Percentiles rank a stretch among this genome's conserved stretches.
Evolutionary conservation across 1,140 invertebrate species (phyloP).

Genomic region (Heliothis subflexa): DNA sequence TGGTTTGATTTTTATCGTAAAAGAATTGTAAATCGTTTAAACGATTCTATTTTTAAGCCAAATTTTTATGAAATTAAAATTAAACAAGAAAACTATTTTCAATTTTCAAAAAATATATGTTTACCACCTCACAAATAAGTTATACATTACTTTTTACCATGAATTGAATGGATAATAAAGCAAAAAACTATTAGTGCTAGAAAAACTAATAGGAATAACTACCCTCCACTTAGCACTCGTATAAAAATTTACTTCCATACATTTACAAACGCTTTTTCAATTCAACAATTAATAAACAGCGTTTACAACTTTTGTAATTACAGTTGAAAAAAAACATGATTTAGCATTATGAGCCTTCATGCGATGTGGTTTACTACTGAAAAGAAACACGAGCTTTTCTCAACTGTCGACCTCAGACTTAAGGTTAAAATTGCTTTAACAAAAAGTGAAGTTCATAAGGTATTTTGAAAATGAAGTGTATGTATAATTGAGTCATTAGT

Average conservation of each 20-base stretch:
- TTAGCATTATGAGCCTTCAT: conserved; percentile 55
- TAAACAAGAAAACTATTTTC: too few species aligned
- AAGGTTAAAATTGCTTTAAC: conserved; percentile 7
- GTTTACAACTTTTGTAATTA: conserved; percentile 66
- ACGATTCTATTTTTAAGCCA: too few species aligned
- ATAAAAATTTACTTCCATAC: conserved; percentile 52
- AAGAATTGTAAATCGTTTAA: not conserved
- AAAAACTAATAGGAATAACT: not conserved
- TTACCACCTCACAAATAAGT: too few species aligned
- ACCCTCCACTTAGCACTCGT: not conserved
- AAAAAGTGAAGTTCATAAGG: conserved; percentile 1
- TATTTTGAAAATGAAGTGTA: conserved; percentile 40
- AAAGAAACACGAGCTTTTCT: conserved; percentile 8
- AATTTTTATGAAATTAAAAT: too few species aligned
- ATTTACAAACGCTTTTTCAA: conserved; percentile 60
- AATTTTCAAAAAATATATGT: too few species aligned
- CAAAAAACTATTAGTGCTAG: too few species aligned
- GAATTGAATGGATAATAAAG: too few species aligned
- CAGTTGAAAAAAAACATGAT: conserved; percentile 56
- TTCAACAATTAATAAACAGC: conserved; percentile 63
- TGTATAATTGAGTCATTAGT: conserved; percentile 75
- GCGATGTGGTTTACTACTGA: conserved; percentile 49
- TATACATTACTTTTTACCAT: too few species aligned
- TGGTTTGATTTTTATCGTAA: not conserved
- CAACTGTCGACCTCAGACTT: not conserved